Base-by-base conservation (phyloP, 1,140 invertebrate genomes). In the Campoletis sonorensis region DNA sequence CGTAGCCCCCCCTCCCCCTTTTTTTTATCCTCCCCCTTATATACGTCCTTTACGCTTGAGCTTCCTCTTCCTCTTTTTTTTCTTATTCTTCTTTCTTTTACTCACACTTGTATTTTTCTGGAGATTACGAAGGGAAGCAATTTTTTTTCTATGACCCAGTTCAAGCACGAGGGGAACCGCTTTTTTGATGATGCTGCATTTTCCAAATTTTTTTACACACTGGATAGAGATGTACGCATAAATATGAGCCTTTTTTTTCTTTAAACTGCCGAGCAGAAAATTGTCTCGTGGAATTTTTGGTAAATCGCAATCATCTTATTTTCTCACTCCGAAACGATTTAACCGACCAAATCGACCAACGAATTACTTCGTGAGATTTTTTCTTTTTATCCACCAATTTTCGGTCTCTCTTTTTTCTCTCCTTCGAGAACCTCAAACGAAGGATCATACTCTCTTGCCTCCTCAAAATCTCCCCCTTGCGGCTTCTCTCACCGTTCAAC, bases 111-210 rank as follows among this genome's bases (percentile, higher is more conserved):
- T 45, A 45, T 10, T 45, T 45, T 45, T 10, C 40, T 30, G 54
- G 72, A 54, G 70, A 71, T 80, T 72, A 79, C 51, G 61, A 27
- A 16, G 40, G 26, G 64, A 70, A 79, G 64, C 78, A 54, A 79
- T 61, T 77, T 77, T 77, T n/a, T 64, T 37, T 77, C n/a, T 21
- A 77, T 77, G 75, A 77, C 75, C 75, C 75, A 77, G 54, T 64
- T 77, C 16, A 23, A 23, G 40, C 18, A 77, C 10, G 51, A 11
- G 72, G 45, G 72, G 51, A 27, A 58, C 1, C 45, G 45, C n/a
- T 33, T 68, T 68, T 79, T 49, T 26, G 61, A 70, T 72, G 51
- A 61, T 10, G 23, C 67, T 80, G 49, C 40, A 58, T 58, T 26
- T 72, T 54, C 5, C 8, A 45, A 45, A 58, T n/a, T 21, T 58